Evolutionary conservation across 2,113 vertebrate genomes (phyloP), one percentile per base, ranked within the genome.

Genomic region (Myocastor coypus): DNA sequence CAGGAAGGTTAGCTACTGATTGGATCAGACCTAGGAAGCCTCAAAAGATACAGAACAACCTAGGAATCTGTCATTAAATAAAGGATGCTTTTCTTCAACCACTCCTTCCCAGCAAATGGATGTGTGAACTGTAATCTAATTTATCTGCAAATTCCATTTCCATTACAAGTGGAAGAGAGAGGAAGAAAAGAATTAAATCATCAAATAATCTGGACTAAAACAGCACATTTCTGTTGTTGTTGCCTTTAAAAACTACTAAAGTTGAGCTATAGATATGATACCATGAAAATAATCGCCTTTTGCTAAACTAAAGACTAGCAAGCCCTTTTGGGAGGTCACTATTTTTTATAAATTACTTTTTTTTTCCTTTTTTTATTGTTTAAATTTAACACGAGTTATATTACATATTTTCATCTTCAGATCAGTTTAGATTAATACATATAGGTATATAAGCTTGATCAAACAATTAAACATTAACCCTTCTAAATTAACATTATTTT

Each of bases 181-280:
- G 8, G 6, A 28, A 37, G 40, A 66, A 75, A 69, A 11, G 4
- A 64, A 95, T 80, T 69, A 34, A 84, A 75, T 19, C 81, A 28
- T 19, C 92, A 94, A 95, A 66, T 30, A 83, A 46, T 17, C 11
- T 7, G 26, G 42, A 88, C 19, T 42, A 71, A 84, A 80, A 52
- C 46, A 61, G 11, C 24, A 50, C 1, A 10, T 4, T 55, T 61
- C 82, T 46, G 2, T 46, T 57, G 50, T 37, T 59, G 4, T 24
- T 83, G 28, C 11, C 69, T 92, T 94, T 93, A 52, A 85, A 71
- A 83, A 63, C 68, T 86, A 80, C 57, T 80, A 68, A 92, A 64
- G 63, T 68, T 86, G 30, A 90, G 32, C 37, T 61, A 66, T 32
- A 11, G 10, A 50, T 61, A 19, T 50, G 46, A 52, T 69, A 69